Evolutionary conservation across 2,888 invertebrate species (phyloP).

Genomic region (Clitarchus hookeri): DNA sequence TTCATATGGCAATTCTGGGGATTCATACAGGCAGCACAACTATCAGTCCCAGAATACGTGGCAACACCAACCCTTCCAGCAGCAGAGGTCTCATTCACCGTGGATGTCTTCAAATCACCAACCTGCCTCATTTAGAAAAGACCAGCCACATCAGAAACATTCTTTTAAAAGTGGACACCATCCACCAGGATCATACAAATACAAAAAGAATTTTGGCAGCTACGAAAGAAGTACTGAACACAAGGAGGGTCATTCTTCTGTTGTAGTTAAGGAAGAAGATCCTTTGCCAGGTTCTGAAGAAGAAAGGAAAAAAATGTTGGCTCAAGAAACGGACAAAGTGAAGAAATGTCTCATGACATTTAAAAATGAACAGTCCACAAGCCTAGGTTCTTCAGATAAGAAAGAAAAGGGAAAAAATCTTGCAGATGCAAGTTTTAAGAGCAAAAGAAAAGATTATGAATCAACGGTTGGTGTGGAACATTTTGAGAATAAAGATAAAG

Average conservation of each 20-base stretch:
- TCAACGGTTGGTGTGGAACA: background rate
- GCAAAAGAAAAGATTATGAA: background rate
- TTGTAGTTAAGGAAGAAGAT: background rate
- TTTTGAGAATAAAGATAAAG: background rate
- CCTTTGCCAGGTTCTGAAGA: conserved; percentile 33
- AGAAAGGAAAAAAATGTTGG: conserved; percentile 31
- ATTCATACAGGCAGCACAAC: conserved; percentile 5
- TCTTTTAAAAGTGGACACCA: background rate
- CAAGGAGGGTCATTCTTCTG: background rate
- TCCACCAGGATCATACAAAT: background rate
- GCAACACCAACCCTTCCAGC: conserved; percentile 1
- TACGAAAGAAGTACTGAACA: background rate
- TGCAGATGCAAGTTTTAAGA: background rate
- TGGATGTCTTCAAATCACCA: background rate
- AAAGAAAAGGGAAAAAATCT: background rate
- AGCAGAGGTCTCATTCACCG: background rate
- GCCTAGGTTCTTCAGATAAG: conserved; percentile 3
- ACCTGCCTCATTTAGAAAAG: background rate
- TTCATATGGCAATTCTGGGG: background rate
- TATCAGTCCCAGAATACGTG: background rate
- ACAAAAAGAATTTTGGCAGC: background rate
- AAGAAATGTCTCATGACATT: conserved; percentile 32
- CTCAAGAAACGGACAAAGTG: conserved; percentile 31
- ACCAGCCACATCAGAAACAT: background rate
- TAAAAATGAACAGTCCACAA: conserved; percentile 27